These are phyloP conservation scores for Strongylocentrotus purpuratus DNA, from an alignment of 35 echinoderm and acorn worm species.

Conservation along the genomic window DNA sequence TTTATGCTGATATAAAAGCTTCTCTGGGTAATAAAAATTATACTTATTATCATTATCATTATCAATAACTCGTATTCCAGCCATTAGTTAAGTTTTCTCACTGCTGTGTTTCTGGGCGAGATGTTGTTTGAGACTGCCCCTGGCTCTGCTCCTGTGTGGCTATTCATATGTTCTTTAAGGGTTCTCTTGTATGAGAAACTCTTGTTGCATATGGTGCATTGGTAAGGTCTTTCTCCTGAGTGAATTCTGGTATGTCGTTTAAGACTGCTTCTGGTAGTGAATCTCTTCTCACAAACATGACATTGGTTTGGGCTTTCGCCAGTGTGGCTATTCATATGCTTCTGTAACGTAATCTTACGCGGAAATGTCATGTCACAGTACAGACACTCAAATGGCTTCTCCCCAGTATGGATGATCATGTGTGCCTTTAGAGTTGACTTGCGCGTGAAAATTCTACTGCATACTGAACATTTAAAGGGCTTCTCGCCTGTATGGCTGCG, in stretches of 20 bases:
- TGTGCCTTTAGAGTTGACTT: slow-evolving; percentile 44
- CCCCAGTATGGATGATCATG: slow-evolving; percentile 30
- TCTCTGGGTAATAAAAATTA: no score
- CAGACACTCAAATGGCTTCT: neutral
- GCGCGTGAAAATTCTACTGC: neutral
- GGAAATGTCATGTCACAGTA: neutral
- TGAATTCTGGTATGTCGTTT: neutral
- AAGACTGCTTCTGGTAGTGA: neutral
- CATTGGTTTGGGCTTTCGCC: neutral
- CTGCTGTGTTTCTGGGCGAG: neutral
- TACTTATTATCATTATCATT: no score
- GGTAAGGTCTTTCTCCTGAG: neutral
- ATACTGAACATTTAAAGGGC: neutral
- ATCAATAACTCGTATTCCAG: no score
- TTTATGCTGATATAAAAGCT: no score
- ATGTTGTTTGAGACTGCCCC: neutral
- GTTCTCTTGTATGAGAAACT: neutral
- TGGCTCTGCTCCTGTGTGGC: neutral
- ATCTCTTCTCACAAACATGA: neutral
- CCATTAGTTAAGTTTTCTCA: no score
- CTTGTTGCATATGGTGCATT: neutral
- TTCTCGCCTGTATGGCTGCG: neutral
- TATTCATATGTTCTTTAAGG: neutral
- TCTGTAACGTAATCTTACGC: neutral
- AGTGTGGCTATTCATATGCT: neutral